Base-by-base conservation (phyloP, 2,888 invertebrate genomes). In the Deilephila elpenor region DNA sequence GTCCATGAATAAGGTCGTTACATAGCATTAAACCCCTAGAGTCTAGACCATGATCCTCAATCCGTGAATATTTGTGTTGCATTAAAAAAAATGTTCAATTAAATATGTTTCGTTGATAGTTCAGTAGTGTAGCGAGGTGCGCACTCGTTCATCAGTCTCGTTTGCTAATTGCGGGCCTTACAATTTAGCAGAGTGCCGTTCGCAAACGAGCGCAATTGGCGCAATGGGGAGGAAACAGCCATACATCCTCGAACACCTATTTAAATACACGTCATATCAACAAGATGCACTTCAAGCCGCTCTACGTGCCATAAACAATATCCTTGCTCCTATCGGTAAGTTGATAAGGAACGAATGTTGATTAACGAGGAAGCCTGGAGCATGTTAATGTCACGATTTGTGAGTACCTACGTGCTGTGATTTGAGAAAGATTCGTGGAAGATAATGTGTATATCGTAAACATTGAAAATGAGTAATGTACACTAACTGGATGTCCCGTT, bases 181-280 rank as follows among this genome's bases (percentile, higher is more conserved):
- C 91, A 93, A 94, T 94, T n/a, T 93, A 94, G 89, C 83, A 82
- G 87, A 89, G 89, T 90, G 89, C 84, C 84, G 86, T 87, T 84
- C 86, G 80, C 87, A 91, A 93, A 94, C 88, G 87, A 93, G 91
- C 91, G 83, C 92, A 94, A 94, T 94, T 94, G 93, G 86, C 90
- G 88, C 90, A 92, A 93, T 92, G 85, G 89, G 88, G 89, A 93
- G 94, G 93, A 94, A 93, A 89, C 90, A 87, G 85, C 84, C 91
- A 89, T 89, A 87, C 88, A 92, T 88, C 87, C 87, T 85, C 81
- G 78, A 85, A 87, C 84, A 88, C 84, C 82, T 85, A 85, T 82
- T 77, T 78, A 80, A 77, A 78, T 77, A 77, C 76, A 75, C 78
- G 78, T 75, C 74, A 77, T 77, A 75, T 67, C 17, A 51, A 67